Conservation (phyloP, 2,113 vertebrate genomes). For the Peromyscus maniculatus region DNA sequence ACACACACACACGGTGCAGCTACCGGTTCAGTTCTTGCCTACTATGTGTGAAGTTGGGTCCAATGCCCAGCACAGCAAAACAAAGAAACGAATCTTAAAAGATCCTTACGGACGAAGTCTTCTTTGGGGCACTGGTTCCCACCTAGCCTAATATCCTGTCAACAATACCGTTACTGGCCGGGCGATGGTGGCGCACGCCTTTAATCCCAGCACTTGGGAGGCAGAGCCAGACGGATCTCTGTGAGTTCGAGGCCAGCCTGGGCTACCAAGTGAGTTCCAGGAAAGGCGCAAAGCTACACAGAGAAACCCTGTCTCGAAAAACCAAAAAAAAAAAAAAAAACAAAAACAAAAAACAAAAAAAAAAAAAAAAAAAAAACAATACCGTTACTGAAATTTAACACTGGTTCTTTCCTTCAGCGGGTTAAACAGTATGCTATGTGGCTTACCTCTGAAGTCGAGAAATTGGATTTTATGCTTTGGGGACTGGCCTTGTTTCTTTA, state of each 20-base stretch:
- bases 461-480: neutral
- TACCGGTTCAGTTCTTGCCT: neutral
- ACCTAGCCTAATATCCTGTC: neutral
- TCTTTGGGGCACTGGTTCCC: neutral
- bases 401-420: neutral
- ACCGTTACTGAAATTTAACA: neutral
- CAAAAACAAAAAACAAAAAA: no score
- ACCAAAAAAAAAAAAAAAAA: no score
- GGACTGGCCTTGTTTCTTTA: neutral
- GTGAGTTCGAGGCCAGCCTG: no score
- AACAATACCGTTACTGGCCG: neutral
- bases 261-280: no score
- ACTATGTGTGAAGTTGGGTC: neutral
- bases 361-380: no score
- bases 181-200: no score
- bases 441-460: neutral
- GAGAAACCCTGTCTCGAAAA: no score
- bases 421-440: neutral
- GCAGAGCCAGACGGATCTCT: no score
- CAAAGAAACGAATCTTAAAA: neutral
- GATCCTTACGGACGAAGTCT: neutral
- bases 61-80: neutral
- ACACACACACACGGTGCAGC: neutral
- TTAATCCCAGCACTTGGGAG: no score
- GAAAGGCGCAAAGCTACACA: no score